Conservation (phyloP, 1,140 invertebrate genomes). For the Philopotamus ludificatus region DNA sequence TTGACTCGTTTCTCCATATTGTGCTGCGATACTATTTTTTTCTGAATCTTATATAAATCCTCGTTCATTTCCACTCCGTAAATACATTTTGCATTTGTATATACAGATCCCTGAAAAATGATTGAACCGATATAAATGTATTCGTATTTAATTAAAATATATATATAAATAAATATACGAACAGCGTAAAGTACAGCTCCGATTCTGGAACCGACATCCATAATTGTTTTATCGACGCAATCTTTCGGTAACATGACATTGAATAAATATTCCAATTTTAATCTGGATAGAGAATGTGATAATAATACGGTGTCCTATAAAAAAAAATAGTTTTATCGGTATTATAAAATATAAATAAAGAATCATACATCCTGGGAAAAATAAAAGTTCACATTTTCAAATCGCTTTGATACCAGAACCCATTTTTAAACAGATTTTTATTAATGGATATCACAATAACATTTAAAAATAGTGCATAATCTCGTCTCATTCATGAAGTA, state of each 20-base stretch:
- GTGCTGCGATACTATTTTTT: conserved; percentile 60
- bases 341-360: neutral
- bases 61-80: conserved; percentile 72
- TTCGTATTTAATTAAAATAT: neutral
- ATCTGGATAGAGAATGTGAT: conserved; percentile 67
- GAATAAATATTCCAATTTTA: conserved; percentile 64
- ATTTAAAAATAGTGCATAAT: neutral
- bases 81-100: conserved; percentile 60
- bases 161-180: conserved; percentile 52
- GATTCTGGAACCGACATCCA: conserved; percentile 71
- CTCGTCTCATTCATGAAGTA: too few species aligned
- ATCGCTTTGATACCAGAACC: too few species aligned
- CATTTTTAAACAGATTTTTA: neutral
- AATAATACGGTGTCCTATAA: conserved; percentile 58
- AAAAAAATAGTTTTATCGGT: neutral
- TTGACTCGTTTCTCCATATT: conserved; percentile 58
- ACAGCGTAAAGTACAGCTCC: conserved; percentile 71
- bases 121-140: neutral
- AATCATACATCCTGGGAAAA: too few species aligned
- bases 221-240: conserved; percentile 60
- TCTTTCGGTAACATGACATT: conserved; percentile 60
- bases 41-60: conserved; percentile 65
- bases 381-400: too few species aligned
- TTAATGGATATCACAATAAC: neutral
- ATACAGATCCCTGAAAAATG: conserved; percentile 62